phyloP scores from a whole-genome alignment of 2,113 vertebrate species.

The Myrmophylax atrothorax region DNA sequence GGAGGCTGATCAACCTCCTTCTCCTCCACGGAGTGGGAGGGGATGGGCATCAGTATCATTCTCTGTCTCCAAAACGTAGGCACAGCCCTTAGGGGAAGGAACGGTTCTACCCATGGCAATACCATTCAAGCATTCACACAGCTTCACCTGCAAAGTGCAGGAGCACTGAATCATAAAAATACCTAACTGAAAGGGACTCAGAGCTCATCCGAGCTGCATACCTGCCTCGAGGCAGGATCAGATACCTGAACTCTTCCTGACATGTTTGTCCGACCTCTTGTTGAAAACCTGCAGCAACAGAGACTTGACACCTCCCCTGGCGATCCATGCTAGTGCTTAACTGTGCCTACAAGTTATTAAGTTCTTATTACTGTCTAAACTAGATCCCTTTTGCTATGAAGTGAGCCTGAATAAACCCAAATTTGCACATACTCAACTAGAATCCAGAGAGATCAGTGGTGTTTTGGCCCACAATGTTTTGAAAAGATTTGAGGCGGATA shows the following conservation, averaged over 20 bases:
- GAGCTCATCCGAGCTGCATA: not conserved
- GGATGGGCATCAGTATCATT: not conserved
- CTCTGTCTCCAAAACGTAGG: not conserved
- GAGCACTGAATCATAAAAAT: not conserved
- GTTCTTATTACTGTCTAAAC: not conserved
- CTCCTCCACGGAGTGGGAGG: not conserved
- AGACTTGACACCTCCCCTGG: not conserved
- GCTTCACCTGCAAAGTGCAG: not conserved
- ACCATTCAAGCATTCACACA: not conserved
- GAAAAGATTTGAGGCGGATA: not conserved
- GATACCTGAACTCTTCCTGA: not conserved
- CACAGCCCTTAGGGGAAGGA: not conserved
- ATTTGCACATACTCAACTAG: not conserved
- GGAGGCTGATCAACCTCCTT: not conserved
- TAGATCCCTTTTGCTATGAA: not conserved
- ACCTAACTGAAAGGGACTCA: not conserved
- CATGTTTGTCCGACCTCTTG: not conserved
- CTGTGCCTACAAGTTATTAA: not conserved
- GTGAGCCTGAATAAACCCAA: not conserved
- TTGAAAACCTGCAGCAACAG: not conserved
- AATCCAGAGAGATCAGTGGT: not conserved
- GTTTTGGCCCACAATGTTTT: not conserved
- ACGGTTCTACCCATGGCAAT: not conserved
- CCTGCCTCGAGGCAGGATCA: not conserved
- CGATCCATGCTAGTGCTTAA: not conserved